Base-by-base conservation (phyloP, 2,113 vertebrate species). In the Lota lota region DNA sequence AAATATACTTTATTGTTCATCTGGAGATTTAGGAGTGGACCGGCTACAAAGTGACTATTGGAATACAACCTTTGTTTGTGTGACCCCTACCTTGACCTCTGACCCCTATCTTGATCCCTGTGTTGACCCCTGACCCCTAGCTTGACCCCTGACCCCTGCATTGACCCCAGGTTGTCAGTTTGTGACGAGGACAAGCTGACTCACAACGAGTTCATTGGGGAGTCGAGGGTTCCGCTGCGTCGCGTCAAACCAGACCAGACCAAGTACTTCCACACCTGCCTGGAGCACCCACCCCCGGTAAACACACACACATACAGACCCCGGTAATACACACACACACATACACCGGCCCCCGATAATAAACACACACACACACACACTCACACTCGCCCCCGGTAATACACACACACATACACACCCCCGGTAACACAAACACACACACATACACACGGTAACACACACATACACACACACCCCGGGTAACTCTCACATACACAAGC, bases 161-260 rank as follows among this genome's bases (percentile, higher is more conserved):
- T 57, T 12, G 21, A 20, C 19, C 17, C 1, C 83, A 96, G 95
- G 91, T 92, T 95, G 83, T 90, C 94, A 0, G 95, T 96, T 67
- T 96, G 94, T 54, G 95, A 96, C 3, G 94, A 96, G 76, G 95
- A 96, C 78, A 95, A 95, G 76, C 75, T 96, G 87, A 94, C 94
- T 83, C 95, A 95, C 81, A 96, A 96, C 12, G 94, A 95, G 83
- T 91, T 95, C 67, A 96, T 96, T 0, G 95, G 95, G 14, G 94
- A 95, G 78, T 94, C 92, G 0, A 83, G 94, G 0, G 92, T 96
- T 6, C 89, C 95, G 3, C 88, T 96, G 60, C 93, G 93, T 58
- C 90, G 94, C 8, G 85, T 95, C 51, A 94, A 93, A 82, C 92
- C 91, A 1, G 81, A 92, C 66, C 93, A 93, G 88, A 92, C 87